These are phyloP conservation scores for Spinus pinus DNA, from an alignment of 2,797 vertebrate genomes.

Conservation along the genomic window DNA sequence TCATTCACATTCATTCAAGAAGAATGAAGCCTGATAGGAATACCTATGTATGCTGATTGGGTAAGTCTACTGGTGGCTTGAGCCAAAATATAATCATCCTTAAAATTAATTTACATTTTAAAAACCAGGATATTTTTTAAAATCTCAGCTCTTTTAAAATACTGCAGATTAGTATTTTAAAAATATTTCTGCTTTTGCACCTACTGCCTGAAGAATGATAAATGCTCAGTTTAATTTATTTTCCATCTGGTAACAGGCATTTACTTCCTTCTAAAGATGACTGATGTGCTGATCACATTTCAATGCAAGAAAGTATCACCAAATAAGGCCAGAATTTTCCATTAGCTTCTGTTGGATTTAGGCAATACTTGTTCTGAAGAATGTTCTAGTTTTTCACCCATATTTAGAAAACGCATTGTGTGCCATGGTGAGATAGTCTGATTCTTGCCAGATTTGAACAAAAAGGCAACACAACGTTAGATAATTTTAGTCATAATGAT, in stretches of 20 bases:
- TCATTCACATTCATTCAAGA: not conserved
- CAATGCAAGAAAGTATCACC: constrained; percentile 47
- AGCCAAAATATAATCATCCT: not conserved
- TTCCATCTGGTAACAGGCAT: not conserved
- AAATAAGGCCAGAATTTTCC: constrained; percentile 59
- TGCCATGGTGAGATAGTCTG: constrained; percentile 40
- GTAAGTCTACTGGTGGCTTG: not conserved
- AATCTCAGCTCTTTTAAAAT: not conserved
- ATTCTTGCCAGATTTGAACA: constrained; percentile 57
- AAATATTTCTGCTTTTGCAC: not conserved
- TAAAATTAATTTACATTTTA: not conserved
- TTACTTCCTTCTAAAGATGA: constrained; percentile 37
- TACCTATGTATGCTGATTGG: not conserved
- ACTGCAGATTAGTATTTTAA: not conserved
- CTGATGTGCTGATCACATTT: constrained; percentile 44
- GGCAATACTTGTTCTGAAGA: constrained; percentile 36
- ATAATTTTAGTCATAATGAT: constrained; percentile 54
- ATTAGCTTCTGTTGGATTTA: constrained; percentile 48
- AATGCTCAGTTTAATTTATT: not conserved
- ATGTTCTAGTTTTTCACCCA: constrained; percentile 50
- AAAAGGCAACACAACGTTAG: constrained; percentile 22
- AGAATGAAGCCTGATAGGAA: not conserved
- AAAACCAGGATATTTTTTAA: not conserved
- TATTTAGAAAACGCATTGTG: constrained; percentile 53
- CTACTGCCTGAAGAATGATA: not conserved